Evolutionary conservation across 2,888 invertebrate species (phyloP).

Genomic region (Parapristionchus giblindavisi): DNA sequence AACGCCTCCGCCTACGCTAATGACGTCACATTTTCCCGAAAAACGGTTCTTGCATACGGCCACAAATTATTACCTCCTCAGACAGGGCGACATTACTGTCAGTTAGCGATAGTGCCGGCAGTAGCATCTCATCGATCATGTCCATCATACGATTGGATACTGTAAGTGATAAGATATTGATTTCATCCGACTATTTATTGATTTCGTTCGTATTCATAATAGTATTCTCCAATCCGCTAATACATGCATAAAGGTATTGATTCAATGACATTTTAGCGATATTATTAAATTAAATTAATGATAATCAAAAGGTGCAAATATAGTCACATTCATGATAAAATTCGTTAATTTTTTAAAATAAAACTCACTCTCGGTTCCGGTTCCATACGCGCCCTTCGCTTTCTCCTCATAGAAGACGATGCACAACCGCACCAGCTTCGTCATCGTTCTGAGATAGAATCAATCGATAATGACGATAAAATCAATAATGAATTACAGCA

Average conservation of each 20-base stretch:
- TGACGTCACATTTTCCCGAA: no score
- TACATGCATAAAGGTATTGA: no score
- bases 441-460: slow-evolving; percentile 81
- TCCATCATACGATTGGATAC: slow-evolving; percentile 55
- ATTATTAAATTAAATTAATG: no score
- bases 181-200: neutral
- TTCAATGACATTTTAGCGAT: no score
- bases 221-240: neutral
- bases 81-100: slow-evolving; percentile 94
- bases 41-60: no score
- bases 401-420: slow-evolving; percentile 71
- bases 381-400: slow-evolving; percentile 43
- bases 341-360: neutral
- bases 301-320: no score
- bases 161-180: slow-evolving; percentile 33
- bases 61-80: slow-evolving; percentile 77
- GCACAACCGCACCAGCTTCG: slow-evolving; percentile 79
- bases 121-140: slow-evolving; percentile 80
- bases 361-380: slow-evolving; percentile 45
- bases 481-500: slow-evolving; percentile 73
- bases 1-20: no score
- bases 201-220: neutral
- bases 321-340: no score
- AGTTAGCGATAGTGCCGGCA: slow-evolving; percentile 89
- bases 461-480: neutral